Conservation (phyloP, 2,888 invertebrate species). For the Heliconius ethilla region DNA sequence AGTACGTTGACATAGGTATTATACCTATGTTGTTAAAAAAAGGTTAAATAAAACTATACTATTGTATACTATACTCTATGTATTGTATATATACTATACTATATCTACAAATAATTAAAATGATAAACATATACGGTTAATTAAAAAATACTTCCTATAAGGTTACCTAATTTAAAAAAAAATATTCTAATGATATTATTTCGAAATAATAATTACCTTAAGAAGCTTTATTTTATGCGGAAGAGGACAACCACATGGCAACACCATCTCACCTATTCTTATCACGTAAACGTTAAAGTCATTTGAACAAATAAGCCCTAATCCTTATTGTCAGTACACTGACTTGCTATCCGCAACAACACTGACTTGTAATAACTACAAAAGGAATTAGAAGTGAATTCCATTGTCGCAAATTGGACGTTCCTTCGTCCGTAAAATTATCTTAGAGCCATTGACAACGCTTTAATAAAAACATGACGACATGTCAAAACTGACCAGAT, state of each 20-base stretch:
- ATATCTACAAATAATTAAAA: no score
- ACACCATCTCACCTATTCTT: constrained; percentile 52
- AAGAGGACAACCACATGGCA: constrained; percentile 50
- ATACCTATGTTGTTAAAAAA: no score
- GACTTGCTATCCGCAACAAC: constrained; percentile 78
- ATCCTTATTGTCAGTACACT: constrained; percentile 70
- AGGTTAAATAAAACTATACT: background rate
- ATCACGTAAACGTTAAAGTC: constrained; percentile 62
- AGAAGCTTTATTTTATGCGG: no score
- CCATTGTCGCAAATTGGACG: constrained; percentile 78
- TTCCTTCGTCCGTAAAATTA: constrained; percentile 71
- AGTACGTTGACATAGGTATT: no score
- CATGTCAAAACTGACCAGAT: constrained; percentile 80
- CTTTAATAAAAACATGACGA: constrained; percentile 81
- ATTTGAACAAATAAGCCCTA: constrained; percentile 77
- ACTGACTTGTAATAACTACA: constrained; percentile 66
- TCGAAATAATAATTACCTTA: background rate
- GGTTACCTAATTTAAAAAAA: background rate
- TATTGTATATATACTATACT: no score
- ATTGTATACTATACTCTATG: no score
- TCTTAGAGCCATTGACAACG: constrained; percentile 67
- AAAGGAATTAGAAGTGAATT: constrained; percentile 75
- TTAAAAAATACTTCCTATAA: no score
- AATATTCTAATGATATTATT: background rate
- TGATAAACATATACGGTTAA: no score